Conservation (phyloP, 2,888 invertebrate genomes). For the Esperia sulphurella region DNA sequence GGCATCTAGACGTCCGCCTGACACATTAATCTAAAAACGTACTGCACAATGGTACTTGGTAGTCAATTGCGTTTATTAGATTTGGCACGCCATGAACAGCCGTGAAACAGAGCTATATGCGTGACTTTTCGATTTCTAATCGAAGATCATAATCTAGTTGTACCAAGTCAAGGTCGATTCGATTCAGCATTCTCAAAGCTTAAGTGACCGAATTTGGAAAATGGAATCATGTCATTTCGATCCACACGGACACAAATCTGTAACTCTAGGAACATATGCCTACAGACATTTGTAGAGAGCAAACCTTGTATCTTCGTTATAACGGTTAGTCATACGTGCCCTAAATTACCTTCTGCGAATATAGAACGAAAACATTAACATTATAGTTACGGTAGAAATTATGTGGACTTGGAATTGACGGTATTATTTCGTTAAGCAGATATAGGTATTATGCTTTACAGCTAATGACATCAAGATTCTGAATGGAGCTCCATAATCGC, state of each 20-base stretch:
- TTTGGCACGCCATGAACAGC: conserved; percentile 46
- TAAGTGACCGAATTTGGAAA: conserved; percentile 9
- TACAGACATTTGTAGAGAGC: conserved; percentile 28
- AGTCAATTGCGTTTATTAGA: conserved; percentile 47
- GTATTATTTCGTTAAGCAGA: background rate
- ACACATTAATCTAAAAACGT: conserved; percentile 6
- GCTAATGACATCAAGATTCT: background rate
- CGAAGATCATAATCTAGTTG: conserved; percentile 40
- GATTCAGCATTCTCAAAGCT: conserved; percentile 26
- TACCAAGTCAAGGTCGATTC: conserved; percentile 50
- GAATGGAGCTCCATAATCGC: no score
- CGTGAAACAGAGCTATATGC: conserved; percentile 50
- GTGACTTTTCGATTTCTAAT: conserved; percentile 56
- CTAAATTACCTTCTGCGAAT: conserved; percentile 42
- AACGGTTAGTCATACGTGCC: conserved; percentile 42
- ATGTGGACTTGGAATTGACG: conserved; percentile 2
- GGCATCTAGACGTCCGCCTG: conserved; percentile 13
- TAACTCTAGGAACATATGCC: conserved; percentile 5
- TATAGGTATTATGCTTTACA: background rate
- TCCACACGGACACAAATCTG: conserved; percentile 2
- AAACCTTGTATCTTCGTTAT: conserved; percentile 33
- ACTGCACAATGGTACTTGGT: background rate
- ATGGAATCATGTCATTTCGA: conserved; percentile 14
- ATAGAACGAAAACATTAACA: conserved; percentile 15
- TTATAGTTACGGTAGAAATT: background rate